These are phyloP conservation scores for Malurus alboscapulatus DNA, from an alignment of 2,113 vertebrate species.

Conservation along the genomic window DNA sequence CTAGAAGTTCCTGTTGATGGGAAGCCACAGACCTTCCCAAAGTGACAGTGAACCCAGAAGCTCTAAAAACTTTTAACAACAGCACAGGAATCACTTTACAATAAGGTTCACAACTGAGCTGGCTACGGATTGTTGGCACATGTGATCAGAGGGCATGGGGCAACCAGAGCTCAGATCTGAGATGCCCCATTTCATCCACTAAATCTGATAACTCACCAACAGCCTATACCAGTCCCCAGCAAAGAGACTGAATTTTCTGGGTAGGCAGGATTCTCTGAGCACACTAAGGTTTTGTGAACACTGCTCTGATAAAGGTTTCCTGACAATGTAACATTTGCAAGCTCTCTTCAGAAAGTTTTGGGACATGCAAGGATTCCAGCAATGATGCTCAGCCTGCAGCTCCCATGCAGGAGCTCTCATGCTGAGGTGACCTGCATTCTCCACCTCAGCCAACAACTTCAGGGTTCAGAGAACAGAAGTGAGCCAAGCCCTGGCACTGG, in stretches of 20 bases:
- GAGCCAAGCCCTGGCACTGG: not conserved
- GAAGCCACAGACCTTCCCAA: not conserved
- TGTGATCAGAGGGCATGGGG: not conserved
- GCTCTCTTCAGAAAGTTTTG: not conserved
- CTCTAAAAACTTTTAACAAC: not conserved
- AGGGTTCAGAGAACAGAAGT: not conserved
- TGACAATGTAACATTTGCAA: not conserved
- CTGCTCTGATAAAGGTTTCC: not conserved
- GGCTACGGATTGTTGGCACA: accelerated
- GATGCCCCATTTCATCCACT: not conserved
- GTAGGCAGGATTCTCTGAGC: not conserved
- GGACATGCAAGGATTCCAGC: not conserved
- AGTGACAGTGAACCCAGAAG: not conserved
- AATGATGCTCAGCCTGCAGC: not conserved
- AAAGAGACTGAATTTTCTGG: not conserved
- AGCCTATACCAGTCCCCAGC: not conserved
- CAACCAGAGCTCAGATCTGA: not conserved
- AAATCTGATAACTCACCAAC: not conserved
- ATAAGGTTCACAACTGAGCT: not conserved
- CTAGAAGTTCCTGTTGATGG: not conserved
- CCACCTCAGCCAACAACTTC: not conserved
- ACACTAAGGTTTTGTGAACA: not conserved
- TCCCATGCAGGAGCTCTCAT: not conserved
- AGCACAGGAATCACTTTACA: not conserved
- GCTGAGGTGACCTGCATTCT: not conserved